Evolutionary conservation across 1,140 invertebrate genomes (phyloP).

Genomic region (Oryzaephilus surinamensis): DNA sequence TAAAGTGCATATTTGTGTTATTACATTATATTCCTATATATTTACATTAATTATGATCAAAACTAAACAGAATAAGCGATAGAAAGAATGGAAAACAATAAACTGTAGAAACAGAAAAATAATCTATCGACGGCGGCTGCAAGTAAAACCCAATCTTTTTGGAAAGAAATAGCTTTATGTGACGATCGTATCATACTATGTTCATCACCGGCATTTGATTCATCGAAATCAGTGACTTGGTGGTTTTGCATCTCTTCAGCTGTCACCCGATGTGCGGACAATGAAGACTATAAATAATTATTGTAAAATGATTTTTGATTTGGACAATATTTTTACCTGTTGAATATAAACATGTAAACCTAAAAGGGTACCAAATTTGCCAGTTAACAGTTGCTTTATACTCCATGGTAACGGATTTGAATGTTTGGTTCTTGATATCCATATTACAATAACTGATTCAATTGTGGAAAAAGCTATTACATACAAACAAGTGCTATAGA

Average conservation of each 20-base stretch:
- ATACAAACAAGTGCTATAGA: constrained; percentile 47
- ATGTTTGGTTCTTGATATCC: constrained; percentile 36
- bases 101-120: constrained; percentile 44
- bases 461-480: constrained; percentile 49
- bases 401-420: constrained; percentile 43
- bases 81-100: constrained; percentile 42
- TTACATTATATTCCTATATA: neutral
- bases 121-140: constrained; percentile 51
- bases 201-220: constrained; percentile 35
- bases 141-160: constrained; percentile 50
- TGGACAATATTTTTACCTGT: constrained; percentile 15
- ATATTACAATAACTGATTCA: constrained; percentile 50
- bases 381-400: constrained; percentile 43
- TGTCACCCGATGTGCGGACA: constrained; percentile 24
- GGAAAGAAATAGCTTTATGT: constrained; percentile 32
- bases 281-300: constrained; percentile 8
- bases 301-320: constrained; percentile 1
- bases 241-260: constrained; percentile 40
- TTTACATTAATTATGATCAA: no score
- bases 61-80: constrained; percentile 39
- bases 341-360: constrained; percentile 32
- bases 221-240: constrained; percentile 33
- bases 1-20: no score
- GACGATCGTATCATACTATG: constrained; percentile 33
- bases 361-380: constrained; percentile 42